Evolutionary conservation across 2,888 invertebrate species (phyloP).

Genomic region (Geophilus truncorum): DNA sequence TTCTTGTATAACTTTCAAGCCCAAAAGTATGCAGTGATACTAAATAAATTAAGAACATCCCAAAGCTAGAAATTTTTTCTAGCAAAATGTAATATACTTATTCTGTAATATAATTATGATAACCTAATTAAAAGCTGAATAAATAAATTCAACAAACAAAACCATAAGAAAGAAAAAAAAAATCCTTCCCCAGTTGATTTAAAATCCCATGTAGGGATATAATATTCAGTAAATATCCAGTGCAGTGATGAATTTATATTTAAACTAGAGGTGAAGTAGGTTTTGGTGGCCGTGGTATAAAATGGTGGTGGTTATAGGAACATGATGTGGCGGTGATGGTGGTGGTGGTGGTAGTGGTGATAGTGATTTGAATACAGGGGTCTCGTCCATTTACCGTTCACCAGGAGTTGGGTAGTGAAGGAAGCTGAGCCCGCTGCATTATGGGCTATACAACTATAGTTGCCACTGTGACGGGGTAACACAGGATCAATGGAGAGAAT

Average conservation of each 20-base stretch:
- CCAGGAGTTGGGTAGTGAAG: slow-evolving; percentile 34
- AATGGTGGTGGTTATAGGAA: slow-evolving; percentile 11
- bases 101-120: background rate
- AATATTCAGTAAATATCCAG: background rate
- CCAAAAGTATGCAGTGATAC: background rate
- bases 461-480: slow-evolving; percentile 33
- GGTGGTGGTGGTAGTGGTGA: slow-evolving; percentile 7
- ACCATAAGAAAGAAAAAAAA: background rate
- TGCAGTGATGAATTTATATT: background rate
- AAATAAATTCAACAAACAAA: background rate
- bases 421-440: slow-evolving; percentile 34
- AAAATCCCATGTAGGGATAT: background rate
- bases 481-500: slow-evolving; percentile 35
- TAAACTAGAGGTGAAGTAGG: slow-evolving; percentile 4
- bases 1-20: background rate
- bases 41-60: background rate
- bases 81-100: background rate
- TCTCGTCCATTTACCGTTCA: slow-evolving; percentile 34
- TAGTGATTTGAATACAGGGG: slow-evolving; percentile 28
- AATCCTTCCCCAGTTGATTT: background rate
- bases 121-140: background rate
- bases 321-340: background rate
- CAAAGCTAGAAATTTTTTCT: background rate
- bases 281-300: slow-evolving; percentile 23
- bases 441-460: slow-evolving; percentile 33